Percentiles rank a stretch among this genome's conserved stretches.
Conservation (phyloP, 2,797 vertebrate species). For the Orestias chungarensis region DNA sequence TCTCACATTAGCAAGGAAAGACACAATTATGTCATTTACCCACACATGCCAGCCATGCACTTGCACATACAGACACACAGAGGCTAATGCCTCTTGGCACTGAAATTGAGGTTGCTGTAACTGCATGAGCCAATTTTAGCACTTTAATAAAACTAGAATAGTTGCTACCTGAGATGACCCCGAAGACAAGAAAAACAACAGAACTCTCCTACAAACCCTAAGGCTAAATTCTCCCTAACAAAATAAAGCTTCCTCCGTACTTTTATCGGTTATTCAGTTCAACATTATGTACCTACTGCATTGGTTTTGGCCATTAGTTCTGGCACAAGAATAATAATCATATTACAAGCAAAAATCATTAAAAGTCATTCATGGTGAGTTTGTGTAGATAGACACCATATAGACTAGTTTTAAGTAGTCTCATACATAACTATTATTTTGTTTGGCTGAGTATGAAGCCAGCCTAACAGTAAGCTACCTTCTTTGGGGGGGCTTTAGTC, state of each 20-base stretch:
- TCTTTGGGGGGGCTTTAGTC: not conserved
- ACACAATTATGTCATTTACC: constrained; percentile 32
- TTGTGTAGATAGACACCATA: constrained; percentile 48
- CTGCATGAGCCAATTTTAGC: constrained; percentile 71
- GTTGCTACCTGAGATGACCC: constrained; percentile 74
- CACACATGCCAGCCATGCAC: constrained; percentile 3
- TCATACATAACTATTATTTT: constrained; percentile 53
- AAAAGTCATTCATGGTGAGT: constrained; percentile 56
- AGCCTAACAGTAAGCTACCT: not conserved
- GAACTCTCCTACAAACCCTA: constrained; percentile 62
- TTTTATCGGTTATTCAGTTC: constrained; percentile 61
- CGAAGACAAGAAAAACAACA: constrained; percentile 72
- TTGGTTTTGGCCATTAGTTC: constrained; percentile 66
- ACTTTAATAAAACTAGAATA: constrained; percentile 75
- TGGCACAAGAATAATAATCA: constrained; percentile 76
- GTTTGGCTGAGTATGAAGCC: constrained; percentile 6
- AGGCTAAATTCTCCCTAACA: constrained; percentile 69
- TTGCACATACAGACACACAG: constrained; percentile 27
- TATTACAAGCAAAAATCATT: constrained; percentile 73
- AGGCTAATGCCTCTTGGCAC: constrained; percentile 59
- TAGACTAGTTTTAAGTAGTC: constrained; percentile 57
- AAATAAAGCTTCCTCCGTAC: constrained; percentile 71
- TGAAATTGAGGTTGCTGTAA: constrained; percentile 65
- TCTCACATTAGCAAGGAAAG: constrained; percentile 38
- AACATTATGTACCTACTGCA: constrained; percentile 65